These are phyloP conservation scores for Tonatia bakeri DNA, from an alignment of 2,113 vertebrate genomes.

Conservation along the genomic window DNA sequence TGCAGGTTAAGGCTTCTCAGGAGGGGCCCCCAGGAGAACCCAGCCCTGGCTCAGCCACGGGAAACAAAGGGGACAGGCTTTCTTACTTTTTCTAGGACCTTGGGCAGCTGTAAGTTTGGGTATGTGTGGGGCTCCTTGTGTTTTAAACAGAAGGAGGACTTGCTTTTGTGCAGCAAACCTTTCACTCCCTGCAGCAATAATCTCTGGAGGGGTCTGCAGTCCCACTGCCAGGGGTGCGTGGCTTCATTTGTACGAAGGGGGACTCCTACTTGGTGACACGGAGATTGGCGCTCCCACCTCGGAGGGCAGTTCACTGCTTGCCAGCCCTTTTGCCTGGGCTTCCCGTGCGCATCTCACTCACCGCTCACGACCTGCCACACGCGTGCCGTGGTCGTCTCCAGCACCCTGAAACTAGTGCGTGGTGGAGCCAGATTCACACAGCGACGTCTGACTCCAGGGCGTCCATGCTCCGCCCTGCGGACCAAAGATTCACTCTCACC, in stretches of 20 bases:
- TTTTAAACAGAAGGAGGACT: neutral
- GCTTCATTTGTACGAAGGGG: neutral
- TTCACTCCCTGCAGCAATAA: neutral
- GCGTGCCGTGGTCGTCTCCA: too few relatives aligned
- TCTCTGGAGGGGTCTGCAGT: neutral
- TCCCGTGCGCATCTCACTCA: fast-evolving
- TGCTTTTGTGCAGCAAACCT: neutral
- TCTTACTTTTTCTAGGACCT: neutral
- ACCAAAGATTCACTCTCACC: neutral
- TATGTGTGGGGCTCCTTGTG: neutral
- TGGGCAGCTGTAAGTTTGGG: neutral
- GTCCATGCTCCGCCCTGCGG: neutral
- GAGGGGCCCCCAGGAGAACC: neutral
- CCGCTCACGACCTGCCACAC: neutral
- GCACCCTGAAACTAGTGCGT: neutral
- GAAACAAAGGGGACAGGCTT: neutral
- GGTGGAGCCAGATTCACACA: neutral
- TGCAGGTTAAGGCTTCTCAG: neutral
- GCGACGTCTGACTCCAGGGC: neutral
- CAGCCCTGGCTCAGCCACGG: neutral
- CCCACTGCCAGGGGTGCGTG: neutral
- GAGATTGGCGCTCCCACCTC: neutral
- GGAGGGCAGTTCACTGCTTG: neutral
- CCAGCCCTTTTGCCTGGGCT: neutral
- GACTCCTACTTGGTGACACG: neutral